These are phyloP conservation scores for Cephus pulcher DNA, from an alignment of 2,888 invertebrate species.

Conservation along the genomic window DNA sequence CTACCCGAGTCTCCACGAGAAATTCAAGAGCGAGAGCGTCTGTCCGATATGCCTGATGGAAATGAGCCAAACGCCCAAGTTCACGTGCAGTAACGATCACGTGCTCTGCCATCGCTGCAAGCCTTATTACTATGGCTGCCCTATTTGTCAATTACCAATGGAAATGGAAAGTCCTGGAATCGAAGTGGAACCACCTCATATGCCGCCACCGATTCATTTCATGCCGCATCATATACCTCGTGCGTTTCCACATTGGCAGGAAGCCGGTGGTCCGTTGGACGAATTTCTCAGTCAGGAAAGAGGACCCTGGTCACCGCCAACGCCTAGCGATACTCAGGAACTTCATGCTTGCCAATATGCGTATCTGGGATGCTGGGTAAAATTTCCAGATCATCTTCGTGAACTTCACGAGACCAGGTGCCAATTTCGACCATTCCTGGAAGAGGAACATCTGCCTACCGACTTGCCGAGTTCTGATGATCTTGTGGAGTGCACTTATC, in stretches of 20 bases:
- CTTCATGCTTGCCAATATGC: constrained; percentile 46
- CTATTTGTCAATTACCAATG: constrained; percentile 46
- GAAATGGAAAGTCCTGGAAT: constrained; percentile 30
- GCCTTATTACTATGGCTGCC: constrained; percentile 55
- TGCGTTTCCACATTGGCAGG: constrained; percentile 30
- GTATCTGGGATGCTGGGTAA: constrained; percentile 51
- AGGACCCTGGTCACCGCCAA: constrained; percentile 26
- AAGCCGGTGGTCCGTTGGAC: neutral
- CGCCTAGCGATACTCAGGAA: constrained; percentile 36
- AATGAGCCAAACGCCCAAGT: constrained; percentile 47
- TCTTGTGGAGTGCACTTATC: constrained; percentile 43
- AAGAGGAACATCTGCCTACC: constrained; percentile 47
- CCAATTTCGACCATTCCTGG: constrained; percentile 52
- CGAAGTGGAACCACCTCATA: constrained; percentile 24
- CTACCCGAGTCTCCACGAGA: constrained; percentile 53
- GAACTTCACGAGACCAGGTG: constrained; percentile 43
- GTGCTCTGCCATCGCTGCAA: constrained; percentile 56
- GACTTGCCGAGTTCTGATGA: constrained; percentile 35
- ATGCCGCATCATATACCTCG: constrained; percentile 41
- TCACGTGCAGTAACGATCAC: constrained; percentile 49
- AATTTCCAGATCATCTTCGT: constrained; percentile 31
- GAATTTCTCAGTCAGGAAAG: constrained; percentile 44
- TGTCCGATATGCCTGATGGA: constrained; percentile 56
- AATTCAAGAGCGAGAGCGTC: constrained; percentile 48
- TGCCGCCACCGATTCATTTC: constrained; percentile 40